A percentile compares a stretch with the other conserved stretches of the same genome.
Conservation (phyloP, 2,888 invertebrate genomes). For the Clivina fossor region DNA sequence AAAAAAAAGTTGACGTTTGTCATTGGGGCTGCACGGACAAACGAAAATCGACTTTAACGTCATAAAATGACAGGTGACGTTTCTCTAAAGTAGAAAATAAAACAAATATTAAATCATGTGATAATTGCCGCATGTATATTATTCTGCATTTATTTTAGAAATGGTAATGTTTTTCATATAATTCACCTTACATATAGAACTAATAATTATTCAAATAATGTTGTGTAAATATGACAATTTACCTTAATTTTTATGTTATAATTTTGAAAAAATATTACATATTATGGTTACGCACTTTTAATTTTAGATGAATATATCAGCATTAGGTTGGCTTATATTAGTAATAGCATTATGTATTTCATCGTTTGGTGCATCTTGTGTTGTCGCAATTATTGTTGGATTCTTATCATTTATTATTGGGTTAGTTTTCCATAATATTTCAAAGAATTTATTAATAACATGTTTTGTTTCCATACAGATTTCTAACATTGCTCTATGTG, state of each 20-base stretch:
- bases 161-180: slow-evolving; percentile 5
- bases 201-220: not conserved
- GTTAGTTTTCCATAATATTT: slow-evolving; percentile 49
- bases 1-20: too few species aligned
- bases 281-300: not conserved
- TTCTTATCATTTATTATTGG: slow-evolving; percentile 50
- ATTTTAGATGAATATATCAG: slow-evolving; percentile 29
- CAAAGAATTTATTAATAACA: too few species aligned
- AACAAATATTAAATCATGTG: slow-evolving; percentile 28
- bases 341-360: slow-evolving; percentile 51
- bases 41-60: slow-evolving; percentile 13
- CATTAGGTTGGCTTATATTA: slow-evolving; percentile 50
- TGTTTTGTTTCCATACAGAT: slow-evolving; percentile 39
- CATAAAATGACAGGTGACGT: slow-evolving; percentile 30
- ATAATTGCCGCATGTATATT: slow-evolving; percentile 13
- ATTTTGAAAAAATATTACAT: not conserved
- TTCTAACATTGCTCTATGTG: slow-evolving; percentile 51
- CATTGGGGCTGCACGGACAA: too few species aligned
- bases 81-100: slow-evolving; percentile 17
- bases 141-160: slow-evolving; percentile 11
- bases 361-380: slow-evolving; percentile 52
- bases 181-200: not conserved
- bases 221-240: not conserved
- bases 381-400: slow-evolving; percentile 47
- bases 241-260: not conserved